Conservation (phyloP, 2,113 vertebrate genomes). For the Verasper variegatus region DNA sequence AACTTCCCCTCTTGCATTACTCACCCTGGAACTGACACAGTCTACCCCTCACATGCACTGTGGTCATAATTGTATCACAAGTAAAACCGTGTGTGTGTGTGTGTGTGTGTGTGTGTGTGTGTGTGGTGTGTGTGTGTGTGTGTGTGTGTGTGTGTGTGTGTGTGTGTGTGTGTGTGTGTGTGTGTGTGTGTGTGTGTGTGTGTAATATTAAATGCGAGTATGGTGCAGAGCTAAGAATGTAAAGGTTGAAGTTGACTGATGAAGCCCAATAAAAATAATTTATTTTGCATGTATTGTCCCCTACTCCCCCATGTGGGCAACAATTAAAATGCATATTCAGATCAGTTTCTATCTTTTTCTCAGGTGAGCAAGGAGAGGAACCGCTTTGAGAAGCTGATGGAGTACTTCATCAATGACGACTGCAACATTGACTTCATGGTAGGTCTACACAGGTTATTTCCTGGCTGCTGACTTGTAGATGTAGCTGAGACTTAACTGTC, state of each 20-base stretch:
- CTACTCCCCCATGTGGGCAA: constrained; percentile 12
- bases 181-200: no score
- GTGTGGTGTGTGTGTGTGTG: no score
- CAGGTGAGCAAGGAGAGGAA: constrained; percentile 88
- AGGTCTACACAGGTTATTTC: constrained; percentile 24
- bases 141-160: no score
- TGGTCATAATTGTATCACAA: constrained; percentile 21
- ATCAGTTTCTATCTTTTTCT: neutral
- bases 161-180: no score
- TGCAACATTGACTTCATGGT: constrained; percentile 98
- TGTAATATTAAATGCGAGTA: neutral
- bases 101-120: no score
- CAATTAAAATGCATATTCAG: constrained; percentile 11
- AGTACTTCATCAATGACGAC: constrained; percentile 93
- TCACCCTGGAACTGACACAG: constrained; percentile 37
- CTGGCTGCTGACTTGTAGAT: neutral
- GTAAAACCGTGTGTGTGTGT: no score
- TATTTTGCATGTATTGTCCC: neutral
- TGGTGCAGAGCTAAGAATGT: neutral
- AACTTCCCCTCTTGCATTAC: constrained; percentile 43
- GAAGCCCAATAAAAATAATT: neutral
- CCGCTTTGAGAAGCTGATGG: constrained; percentile 92
- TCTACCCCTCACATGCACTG: constrained; percentile 15
- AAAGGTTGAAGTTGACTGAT: neutral
- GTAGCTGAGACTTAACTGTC: neutral